Percentiles rank a stretch among this genome's conserved stretches.
Evolutionary conservation across 1,140 invertebrate genomes (phyloP).

Genomic region (Scaptodrosophila lebanonensis): DNA sequence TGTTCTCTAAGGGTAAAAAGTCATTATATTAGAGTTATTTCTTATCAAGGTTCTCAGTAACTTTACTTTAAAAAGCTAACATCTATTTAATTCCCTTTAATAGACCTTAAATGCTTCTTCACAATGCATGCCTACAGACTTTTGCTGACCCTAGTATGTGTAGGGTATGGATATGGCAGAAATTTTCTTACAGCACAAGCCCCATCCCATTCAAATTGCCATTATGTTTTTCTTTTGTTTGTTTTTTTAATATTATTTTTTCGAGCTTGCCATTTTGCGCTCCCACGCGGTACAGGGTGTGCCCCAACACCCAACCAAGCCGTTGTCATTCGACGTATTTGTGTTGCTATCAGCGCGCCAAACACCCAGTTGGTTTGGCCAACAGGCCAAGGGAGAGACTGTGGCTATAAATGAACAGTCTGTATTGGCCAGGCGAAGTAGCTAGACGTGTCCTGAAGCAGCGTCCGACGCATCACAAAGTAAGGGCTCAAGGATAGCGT

Average conservation of each 20-base stretch:
- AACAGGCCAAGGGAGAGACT: conserved; percentile 13
- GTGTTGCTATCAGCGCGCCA: too few relatives aligned
- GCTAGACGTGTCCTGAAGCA: conserved; percentile 44
- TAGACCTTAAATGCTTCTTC: too few relatives aligned
- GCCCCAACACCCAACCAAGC: conserved; percentile 5
- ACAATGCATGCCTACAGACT: conserved; percentile 15
- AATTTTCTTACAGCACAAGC: not conserved
- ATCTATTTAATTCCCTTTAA: too few relatives aligned
- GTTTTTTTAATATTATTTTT: too few relatives aligned
- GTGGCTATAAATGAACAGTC: conserved; percentile 39
- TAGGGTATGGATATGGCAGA: conserved; percentile 5
- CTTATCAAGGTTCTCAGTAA: too few relatives aligned
- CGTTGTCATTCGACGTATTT: too few relatives aligned
- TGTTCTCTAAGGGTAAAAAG: too few relatives aligned
- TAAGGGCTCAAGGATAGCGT: conserved; percentile 1
- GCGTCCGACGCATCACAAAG: conserved; percentile 6
- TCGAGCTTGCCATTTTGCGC: conserved; percentile 31
- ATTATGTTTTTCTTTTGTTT: too few relatives aligned
- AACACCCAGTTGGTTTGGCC: conserved; percentile 21
- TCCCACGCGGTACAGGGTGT: conserved; percentile 20
- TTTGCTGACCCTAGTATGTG: conserved; percentile 1
- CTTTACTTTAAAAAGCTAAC: too few relatives aligned
- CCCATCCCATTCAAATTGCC: too few relatives aligned
- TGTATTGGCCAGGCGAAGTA: conserved; percentile 41
- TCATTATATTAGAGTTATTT: too few relatives aligned